phyloP scores from a whole-genome alignment of 2,888 invertebrate species.

The Napeogenes inachia region DNA sequence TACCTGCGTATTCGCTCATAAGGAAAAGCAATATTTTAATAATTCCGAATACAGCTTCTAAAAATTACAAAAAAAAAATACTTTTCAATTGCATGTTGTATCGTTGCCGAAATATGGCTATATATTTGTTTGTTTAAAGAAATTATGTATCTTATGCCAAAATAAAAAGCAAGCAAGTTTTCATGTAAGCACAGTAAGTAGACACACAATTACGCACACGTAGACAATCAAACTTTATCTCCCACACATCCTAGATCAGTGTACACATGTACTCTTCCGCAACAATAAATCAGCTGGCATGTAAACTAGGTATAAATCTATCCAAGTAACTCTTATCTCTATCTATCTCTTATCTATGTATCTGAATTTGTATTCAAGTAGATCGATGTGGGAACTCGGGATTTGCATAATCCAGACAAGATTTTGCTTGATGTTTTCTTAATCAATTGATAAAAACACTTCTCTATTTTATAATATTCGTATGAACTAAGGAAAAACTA shows the following conservation, averaged over 20 bases:
- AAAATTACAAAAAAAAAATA: too few species aligned
- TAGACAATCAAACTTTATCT: slow-evolving; percentile 2
- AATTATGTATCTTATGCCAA: neutral
- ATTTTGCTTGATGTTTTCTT: too few species aligned
- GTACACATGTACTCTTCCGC: slow-evolving; percentile 13
- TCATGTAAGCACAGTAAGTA: neutral
- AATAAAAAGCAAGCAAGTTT: neutral
- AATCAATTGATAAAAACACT: too few species aligned
- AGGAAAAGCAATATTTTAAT: too few species aligned
- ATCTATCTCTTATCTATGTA: neutral
- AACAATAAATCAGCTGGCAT: slow-evolving; percentile 25
- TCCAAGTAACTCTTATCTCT: neutral
- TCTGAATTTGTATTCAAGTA: slow-evolving; percentile 19
- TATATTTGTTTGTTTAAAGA: too few species aligned
- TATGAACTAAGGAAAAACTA: too few species aligned
- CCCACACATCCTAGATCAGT: neutral
- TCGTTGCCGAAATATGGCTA: too few species aligned
- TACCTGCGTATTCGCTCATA: too few species aligned
- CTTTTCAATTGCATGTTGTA: too few species aligned
- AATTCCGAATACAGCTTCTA: too few species aligned
- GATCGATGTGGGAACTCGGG: slow-evolving; percentile 9
- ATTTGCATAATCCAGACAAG: neutral
- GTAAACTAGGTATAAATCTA: slow-evolving; percentile 21
- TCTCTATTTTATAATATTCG: too few species aligned
- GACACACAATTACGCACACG: neutral